Conservation (phyloP, 2,888 invertebrate species). For the Hydroisotoma schaefferi region DNA sequence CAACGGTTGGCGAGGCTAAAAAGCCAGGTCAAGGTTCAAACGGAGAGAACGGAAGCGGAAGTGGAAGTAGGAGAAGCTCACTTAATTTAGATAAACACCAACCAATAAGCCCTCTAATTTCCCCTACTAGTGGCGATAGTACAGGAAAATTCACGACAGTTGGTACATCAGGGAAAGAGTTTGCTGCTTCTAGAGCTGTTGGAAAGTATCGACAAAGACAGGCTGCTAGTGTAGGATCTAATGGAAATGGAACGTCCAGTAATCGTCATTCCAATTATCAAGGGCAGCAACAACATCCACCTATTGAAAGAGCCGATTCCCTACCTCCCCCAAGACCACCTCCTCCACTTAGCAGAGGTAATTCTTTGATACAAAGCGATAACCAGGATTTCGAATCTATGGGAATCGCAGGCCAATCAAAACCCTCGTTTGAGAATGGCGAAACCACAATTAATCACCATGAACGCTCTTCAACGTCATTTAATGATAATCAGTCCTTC, state of each 20-base stretch:
- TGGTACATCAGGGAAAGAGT: slow-evolving; percentile 69
- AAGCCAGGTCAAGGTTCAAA: slow-evolving; percentile 53
- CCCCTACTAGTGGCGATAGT: slow-evolving; percentile 30
- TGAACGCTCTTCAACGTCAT: background rate
- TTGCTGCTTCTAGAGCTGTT: slow-evolving; percentile 75
- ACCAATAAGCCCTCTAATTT: slow-evolving; percentile 11
- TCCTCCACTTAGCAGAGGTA: slow-evolving; percentile 35
- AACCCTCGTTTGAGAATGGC: slow-evolving; percentile 7
- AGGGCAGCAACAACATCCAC: slow-evolving; percentile 11
- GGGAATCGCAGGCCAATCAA: background rate
- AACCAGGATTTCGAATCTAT: background rate
- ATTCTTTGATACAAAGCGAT: slow-evolving; percentile 22
- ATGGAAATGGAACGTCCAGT: slow-evolving; percentile 8
- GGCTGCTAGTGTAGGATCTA: slow-evolving; percentile 36
- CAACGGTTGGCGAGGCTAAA: slow-evolving; percentile 65
- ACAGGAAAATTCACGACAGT: slow-evolving; percentile 54
- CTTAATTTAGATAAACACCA: slow-evolving; percentile 15
- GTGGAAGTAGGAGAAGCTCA: slow-evolving; percentile 11
- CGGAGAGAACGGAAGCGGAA: slow-evolving; percentile 6
- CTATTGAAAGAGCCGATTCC: slow-evolving; percentile 25
- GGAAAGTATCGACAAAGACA: slow-evolving; percentile 68
- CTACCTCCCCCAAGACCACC: slow-evolving; percentile 46
- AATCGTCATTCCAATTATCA: slow-evolving; percentile 6
- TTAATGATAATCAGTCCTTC: background rate
- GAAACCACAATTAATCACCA: slow-evolving; percentile 4